These are phyloP conservation scores for Erythrolamprus reginae DNA, from an alignment of 2,113 vertebrate species.

Conservation along the genomic window DNA sequence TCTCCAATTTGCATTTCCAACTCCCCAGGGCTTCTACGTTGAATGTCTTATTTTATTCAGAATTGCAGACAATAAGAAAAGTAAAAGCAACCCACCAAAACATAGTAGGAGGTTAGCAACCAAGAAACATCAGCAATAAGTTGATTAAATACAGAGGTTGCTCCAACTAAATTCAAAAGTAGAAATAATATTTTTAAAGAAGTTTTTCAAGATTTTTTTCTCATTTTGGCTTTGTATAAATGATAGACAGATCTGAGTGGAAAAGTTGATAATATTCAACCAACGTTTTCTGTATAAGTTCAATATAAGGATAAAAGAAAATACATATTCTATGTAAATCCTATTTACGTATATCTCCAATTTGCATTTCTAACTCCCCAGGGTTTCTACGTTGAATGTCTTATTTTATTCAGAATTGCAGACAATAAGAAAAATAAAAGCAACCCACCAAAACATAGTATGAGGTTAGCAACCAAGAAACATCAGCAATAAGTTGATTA, in stretches of 20 bases:
- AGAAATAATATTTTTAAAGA: not conserved
- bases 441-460: not conserved
- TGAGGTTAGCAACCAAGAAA: not conserved
- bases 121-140: not conserved
- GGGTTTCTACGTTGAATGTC: not conserved
- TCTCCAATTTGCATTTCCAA: not conserved
- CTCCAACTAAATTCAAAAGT: not conserved
- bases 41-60: not conserved
- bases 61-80: not conserved
- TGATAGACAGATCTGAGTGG: not conserved
- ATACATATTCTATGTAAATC: not conserved
- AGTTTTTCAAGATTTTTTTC: not conserved
- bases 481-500: not conserved
- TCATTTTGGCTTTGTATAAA: not conserved
- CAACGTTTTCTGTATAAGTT: too few relatives aligned
- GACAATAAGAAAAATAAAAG: conserved; percentile 2
- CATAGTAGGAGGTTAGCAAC: not conserved
- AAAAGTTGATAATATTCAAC: not conserved
- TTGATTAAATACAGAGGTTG: not conserved
- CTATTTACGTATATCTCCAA: not conserved
- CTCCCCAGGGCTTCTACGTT: not conserved
- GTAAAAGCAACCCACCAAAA: not conserved
- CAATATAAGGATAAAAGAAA: not conserved
- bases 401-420: not conserved
- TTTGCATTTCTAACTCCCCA: not conserved